Percentiles rank a stretch among this genome's conserved stretches.
Conservation (phyloP, 2,888 invertebrate genomes). For the Diaprepes abbreviatus region DNA sequence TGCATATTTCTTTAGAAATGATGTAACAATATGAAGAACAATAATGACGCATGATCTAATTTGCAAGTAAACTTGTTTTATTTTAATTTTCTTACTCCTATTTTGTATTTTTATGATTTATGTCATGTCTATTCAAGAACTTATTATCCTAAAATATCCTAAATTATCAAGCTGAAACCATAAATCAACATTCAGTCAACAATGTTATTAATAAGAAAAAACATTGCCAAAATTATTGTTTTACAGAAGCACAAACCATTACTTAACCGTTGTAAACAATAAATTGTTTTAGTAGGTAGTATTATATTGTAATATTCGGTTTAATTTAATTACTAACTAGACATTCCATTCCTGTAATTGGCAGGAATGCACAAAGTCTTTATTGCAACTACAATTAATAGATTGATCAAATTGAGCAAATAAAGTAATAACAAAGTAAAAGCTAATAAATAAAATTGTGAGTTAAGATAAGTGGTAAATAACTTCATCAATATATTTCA, state of each 20-base stretch:
- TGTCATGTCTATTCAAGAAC: too few relatives aligned
- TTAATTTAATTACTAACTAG: slow-evolving; percentile 3
- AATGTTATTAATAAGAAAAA: too few relatives aligned
- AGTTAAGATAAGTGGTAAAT: too few relatives aligned
- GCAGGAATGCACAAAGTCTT: slow-evolving; percentile 6
- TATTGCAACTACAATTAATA: slow-evolving; percentile 4
- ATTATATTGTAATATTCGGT: not conserved
- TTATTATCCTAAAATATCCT: too few relatives aligned
- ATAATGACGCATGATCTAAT: slow-evolving; percentile 22
- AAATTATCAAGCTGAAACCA: too few relatives aligned
- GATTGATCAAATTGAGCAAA: slow-evolving; percentile 4
- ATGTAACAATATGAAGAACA: slow-evolving; percentile 19
- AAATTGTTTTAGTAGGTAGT: not conserved
- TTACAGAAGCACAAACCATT: too few relatives aligned
- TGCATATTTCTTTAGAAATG: not conserved
- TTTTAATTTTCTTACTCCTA: not conserved
- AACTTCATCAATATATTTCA: too few relatives aligned
- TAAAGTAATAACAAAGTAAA: too few relatives aligned
- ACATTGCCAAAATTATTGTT: too few relatives aligned
- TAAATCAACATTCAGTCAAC: too few relatives aligned
- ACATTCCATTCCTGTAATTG: slow-evolving; percentile 7
- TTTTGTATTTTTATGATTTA: too few relatives aligned
- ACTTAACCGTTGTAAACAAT: not conserved
- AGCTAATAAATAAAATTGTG: too few relatives aligned
- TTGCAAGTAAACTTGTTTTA: not conserved